Evolutionary conservation across 2,888 invertebrate genomes (phyloP).

Genomic region (Tachina grossa): DNA sequence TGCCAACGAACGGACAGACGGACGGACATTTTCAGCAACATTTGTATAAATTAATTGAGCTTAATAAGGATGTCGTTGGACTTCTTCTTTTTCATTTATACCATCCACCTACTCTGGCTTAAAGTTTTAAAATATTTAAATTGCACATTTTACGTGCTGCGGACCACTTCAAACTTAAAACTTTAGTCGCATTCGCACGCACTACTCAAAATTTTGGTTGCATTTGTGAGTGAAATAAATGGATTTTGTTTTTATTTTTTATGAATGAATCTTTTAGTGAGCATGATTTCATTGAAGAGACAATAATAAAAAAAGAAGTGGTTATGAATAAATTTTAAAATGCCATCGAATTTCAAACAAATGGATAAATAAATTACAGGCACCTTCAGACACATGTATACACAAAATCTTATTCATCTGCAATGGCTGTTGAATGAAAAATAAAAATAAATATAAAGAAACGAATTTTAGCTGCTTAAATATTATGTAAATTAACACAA

Average conservation of each 20-base stretch:
- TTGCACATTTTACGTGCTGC: conserved; percentile 38
- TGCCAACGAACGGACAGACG: background rate
- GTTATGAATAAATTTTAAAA: conserved; percentile 65
- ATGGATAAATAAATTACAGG: conserved; percentile 62
- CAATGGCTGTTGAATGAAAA: conserved; percentile 36
- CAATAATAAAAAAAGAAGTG: conserved; percentile 7
- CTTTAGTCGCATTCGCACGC: conserved; percentile 49
- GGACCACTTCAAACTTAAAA: conserved; percentile 35
- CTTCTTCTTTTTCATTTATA: background rate
- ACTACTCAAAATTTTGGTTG: conserved; percentile 25
- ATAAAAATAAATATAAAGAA: conserved; percentile 19
- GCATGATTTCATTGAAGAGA: conserved; percentile 23
- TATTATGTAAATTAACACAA: conserved; percentile 79
- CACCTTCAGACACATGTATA: conserved; percentile 28
- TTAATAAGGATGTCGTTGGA: conserved; percentile 60
- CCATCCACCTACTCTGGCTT: conserved; percentile 35
- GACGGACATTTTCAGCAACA: conserved; percentile 19
- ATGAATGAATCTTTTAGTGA: conserved; percentile 63
- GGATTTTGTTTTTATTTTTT: conserved; percentile 35
- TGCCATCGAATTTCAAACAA: conserved; percentile 53
- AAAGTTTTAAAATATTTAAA: conserved; percentile 48
- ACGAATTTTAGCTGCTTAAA: conserved; percentile 65
- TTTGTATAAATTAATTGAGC: conserved; percentile 65
- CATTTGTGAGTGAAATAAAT: conserved; percentile 35
- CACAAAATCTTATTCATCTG: conserved; percentile 24